These are phyloP conservation scores for Galaxea fascicularis DNA, from an alignment of 92 coral and sea anemone species.

Conservation along the genomic window DNA sequence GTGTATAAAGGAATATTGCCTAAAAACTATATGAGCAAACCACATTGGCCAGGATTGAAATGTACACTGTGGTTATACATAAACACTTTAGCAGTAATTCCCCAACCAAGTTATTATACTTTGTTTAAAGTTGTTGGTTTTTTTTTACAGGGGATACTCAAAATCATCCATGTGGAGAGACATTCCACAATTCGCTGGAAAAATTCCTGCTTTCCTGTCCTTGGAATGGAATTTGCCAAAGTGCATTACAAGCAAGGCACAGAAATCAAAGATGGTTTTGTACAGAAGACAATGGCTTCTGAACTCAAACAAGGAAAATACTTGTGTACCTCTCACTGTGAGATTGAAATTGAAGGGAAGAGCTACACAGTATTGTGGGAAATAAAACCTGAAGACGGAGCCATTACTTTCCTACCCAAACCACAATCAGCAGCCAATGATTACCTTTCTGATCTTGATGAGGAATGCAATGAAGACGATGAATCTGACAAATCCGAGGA, in stretches of 20 bases:
- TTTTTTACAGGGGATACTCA: conserved; percentile 13
- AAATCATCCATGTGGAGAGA: conserved; percentile 33
- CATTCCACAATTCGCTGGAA: conserved; percentile 33
- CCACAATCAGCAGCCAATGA: conserved; percentile 12
- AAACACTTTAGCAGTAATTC: conserved; percentile 23
- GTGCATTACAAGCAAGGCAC: conserved; percentile 31
- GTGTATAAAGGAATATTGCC: conserved; percentile 6
- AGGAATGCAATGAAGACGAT: neutral
- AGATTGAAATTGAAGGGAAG: conserved; percentile 34
- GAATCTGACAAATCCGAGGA: neutral
- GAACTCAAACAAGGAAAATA: conserved; percentile 24
- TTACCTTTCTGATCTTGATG: conserved; percentile 2
- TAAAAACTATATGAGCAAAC: conserved; percentile 15
- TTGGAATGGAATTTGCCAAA: conserved; percentile 41
- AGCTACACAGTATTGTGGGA: conserved; percentile 59
- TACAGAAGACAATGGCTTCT: conserved; percentile 46
- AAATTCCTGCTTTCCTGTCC: conserved; percentile 75
- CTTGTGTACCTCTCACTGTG: conserved; percentile 44
- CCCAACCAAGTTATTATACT: conserved; percentile 26
- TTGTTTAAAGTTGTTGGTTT: conserved; percentile 12
- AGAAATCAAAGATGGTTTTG: conserved; percentile 31
- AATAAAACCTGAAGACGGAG: conserved; percentile 29
- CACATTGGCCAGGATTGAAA: conserved; percentile 3
- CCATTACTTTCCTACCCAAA: neutral
- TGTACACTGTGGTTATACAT: conserved; percentile 11